These are phyloP conservation scores for Potamarius usumacintae DNA, from an alignment of 2,113 vertebrate species.

Conservation along the genomic window DNA sequence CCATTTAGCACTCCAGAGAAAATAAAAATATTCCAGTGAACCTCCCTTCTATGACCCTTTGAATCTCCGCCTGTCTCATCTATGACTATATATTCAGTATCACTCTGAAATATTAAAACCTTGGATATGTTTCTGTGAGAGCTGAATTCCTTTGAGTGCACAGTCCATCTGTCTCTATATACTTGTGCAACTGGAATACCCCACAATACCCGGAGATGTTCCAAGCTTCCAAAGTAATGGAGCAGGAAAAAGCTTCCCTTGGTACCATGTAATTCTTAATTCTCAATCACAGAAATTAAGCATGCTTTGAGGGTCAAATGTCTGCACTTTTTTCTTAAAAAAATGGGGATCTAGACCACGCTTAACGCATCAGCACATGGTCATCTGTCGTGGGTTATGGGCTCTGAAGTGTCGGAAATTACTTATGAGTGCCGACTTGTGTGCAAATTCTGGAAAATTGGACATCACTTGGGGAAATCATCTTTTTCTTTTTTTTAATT, in stretches of 20 bases:
- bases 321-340: not conserved
- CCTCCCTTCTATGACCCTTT: not conserved
- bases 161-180: not conserved
- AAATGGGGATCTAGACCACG: not conserved
- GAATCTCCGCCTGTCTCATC: not conserved
- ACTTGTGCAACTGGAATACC: constrained; percentile 25
- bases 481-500: constrained; percentile 37
- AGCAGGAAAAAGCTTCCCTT: not conserved
- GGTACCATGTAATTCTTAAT: not conserved
- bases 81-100: not conserved
- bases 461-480: constrained; percentile 51
- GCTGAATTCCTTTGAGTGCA: constrained; percentile 1
- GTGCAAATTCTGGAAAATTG: constrained; percentile 56
- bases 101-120: not conserved
- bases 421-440: constrained; percentile 53
- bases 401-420: constrained; percentile 28
- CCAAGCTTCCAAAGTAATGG: not conserved
- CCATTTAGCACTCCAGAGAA: not conserved
- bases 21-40: constrained; percentile 19
- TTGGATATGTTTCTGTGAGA: not conserved
- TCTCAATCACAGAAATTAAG: not conserved
- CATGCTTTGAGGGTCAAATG: not conserved
- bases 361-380: too few species aligned
- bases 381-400: constrained; percentile 32
- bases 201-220: not conserved